A percentile compares a stretch with the other conserved stretches of the same genome.
phyloP scores from a whole-genome alignment of 1,140 invertebrate species.

The Papilio polyxenes region DNA sequence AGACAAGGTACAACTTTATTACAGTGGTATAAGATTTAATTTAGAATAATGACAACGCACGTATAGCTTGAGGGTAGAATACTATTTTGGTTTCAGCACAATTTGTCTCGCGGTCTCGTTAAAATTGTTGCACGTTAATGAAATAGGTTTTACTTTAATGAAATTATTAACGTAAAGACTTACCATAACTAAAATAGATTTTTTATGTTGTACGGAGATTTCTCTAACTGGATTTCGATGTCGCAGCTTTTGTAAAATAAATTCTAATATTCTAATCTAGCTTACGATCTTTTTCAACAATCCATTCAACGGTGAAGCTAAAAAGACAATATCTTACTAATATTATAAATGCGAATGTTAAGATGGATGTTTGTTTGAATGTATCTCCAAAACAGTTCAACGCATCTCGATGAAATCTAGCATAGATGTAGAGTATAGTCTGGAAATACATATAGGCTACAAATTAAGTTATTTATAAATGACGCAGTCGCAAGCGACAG shows the following conservation, averaged over 20 bases:
- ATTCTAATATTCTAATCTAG: too few species aligned
- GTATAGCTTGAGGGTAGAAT: constrained; percentile 7
- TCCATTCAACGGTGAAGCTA: too few species aligned
- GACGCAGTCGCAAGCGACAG: too few species aligned
- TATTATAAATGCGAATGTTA: too few species aligned
- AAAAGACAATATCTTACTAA: too few species aligned
- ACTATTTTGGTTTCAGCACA: constrained; percentile 13
- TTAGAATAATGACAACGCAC: background rate
- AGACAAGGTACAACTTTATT: constrained; percentile 1
- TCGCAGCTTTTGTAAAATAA: too few species aligned
- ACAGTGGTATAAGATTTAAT: background rate
- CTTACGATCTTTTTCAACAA: background rate
- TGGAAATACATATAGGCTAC: too few species aligned
- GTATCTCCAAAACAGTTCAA: too few species aligned
- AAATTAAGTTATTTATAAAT: too few species aligned
- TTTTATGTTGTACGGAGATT: background rate
- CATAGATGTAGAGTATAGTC: too few species aligned
- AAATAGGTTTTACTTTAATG: background rate
- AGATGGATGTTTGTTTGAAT: too few species aligned
- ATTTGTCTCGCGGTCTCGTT: constrained; percentile 17
- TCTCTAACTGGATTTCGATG: background rate
- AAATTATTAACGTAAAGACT: background rate
- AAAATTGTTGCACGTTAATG: background rate
- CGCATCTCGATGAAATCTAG: too few species aligned
- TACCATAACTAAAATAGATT: background rate